Percentiles rank a stretch among this genome's conserved stretches.
Evolutionary conservation across 2,113 vertebrate species (phyloP).

Genomic region (Piprites chloris): DNA sequence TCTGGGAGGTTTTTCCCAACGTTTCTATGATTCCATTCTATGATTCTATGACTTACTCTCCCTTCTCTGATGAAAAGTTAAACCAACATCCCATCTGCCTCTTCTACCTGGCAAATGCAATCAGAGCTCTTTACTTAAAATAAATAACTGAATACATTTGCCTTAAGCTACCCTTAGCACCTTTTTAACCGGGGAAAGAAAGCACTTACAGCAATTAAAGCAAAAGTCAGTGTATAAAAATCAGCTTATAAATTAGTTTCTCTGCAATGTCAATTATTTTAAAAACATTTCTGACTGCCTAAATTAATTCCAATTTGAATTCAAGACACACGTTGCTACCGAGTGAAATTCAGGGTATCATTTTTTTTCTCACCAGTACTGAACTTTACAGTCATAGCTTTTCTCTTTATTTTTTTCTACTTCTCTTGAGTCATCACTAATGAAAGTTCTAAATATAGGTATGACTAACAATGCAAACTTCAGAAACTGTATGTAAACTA

Average conservation of each 20-base stretch:
- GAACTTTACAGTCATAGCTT: conserved; percentile 13
- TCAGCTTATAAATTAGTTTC: conserved; percentile 20
- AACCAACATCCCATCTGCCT: neutral
- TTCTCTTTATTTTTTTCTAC: conserved; percentile 20
- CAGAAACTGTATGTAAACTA: conserved; percentile 66
- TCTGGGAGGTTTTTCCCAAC: neutral
- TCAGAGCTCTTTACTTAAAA: neutral
- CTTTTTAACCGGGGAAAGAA: conserved; percentile 51
- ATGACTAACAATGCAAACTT: conserved; percentile 73
- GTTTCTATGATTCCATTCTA: neutral
- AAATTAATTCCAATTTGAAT: conserved; percentile 58
- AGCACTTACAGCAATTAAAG: conserved; percentile 64
- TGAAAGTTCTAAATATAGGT: conserved; percentile 73
- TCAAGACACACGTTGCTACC: neutral
- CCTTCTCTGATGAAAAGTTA: neutral
- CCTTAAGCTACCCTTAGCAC: conserved; percentile 28
- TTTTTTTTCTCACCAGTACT: conserved; percentile 33
- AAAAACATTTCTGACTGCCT: conserved; percentile 58
- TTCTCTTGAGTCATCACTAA: conserved; percentile 58
- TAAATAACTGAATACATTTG: conserved; percentile 26
- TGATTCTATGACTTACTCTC: neutral
- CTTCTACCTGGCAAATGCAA: neutral
- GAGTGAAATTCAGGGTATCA: neutral
- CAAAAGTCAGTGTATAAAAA: conserved; percentile 40
- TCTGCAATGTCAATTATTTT: conserved; percentile 50